Evolutionary conservation across 2,113 vertebrate genomes (phyloP), one percentile per base, ranked within the genome.

Genomic region (Tyrannus savana): DNA sequence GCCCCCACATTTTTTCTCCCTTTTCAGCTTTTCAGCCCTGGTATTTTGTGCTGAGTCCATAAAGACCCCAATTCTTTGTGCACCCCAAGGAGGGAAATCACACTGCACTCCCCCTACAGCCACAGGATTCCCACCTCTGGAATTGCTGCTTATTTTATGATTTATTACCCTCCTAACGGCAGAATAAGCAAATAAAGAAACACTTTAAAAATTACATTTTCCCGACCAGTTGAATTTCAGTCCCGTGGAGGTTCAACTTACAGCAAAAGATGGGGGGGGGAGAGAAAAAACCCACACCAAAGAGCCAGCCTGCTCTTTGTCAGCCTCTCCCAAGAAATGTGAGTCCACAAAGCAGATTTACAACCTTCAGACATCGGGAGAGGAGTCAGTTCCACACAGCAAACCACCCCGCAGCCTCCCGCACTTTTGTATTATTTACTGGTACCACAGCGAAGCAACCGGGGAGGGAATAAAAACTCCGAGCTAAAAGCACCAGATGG

Each of bases 211-310:
- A 77, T 22, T 3, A 6, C 23, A 7, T 75, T 88, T 87, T 47
- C 79, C 75, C 10, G 8, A 41, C 18, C 30, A 41, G 50, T 3
- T 10, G 19, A 46, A 63, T 88, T 79, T 66, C 35, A 18, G 44
- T 37, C 6, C 28, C 25, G 11, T 3, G 42, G 18, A n/a, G 39
- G 23, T 69, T 44, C 69, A 62, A 35, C 12, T 23, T 74, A 25
- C 14, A 31, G 49, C 47, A 75, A 41, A 78, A n/a, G 12, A 60
- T 4, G 24, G 19, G 19, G 39, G 39, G 5, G 22, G 39, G 14
- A 4, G 22, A 14, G 11, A 22, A 35, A 27, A 19, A 30, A 12
- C 3, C 0, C n/a, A 67, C 0, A 3, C 0, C n/a, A 68, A 0
- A 37, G 53, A 69, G 41, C 14, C 58, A 25, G n/a, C n/a, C 11